These are phyloP conservation scores for Toxotes chatareus DNA, from an alignment of 2,113 vertebrate species.

Conservation along the genomic window DNA sequence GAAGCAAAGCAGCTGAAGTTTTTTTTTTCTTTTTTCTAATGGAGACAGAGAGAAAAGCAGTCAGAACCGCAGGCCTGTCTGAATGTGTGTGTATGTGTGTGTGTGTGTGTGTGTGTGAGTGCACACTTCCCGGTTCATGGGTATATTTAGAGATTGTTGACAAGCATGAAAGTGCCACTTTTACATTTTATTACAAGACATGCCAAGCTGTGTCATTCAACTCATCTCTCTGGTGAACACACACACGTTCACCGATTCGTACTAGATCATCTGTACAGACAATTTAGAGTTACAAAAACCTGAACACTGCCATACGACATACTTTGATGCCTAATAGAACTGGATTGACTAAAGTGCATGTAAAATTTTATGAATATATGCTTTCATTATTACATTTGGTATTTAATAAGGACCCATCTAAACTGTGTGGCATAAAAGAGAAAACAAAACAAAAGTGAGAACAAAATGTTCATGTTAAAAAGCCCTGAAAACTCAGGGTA, in stretches of 20 bases:
- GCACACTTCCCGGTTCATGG: constrained; percentile 57
- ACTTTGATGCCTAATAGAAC: neutral
- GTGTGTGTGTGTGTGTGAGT: neutral
- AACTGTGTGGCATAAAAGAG: neutral
- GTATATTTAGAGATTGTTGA: constrained; percentile 83
- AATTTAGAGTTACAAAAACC: neutral
- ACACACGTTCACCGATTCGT: constrained; percentile 34
- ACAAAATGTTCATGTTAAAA: constrained; percentile 40
- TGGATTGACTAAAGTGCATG: neutral
- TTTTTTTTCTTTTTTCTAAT: constrained; percentile 43
- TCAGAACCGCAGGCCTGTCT: constrained; percentile 52
- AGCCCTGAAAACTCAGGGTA: constrained; percentile 11
- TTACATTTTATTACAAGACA: constrained; percentile 82
- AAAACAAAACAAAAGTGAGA: constrained; percentile 33
- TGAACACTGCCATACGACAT: neutral
- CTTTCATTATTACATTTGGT: neutral
- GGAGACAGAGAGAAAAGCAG: constrained; percentile 66
- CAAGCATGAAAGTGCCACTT: constrained; percentile 83
- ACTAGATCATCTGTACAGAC: constrained; percentile 20
- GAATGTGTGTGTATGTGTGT: constrained; percentile 24
- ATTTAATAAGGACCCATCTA: neutral
- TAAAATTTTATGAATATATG: neutral
- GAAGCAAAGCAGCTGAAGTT: constrained; percentile 48
- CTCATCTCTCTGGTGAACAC: constrained; percentile 59
- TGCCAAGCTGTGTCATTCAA: constrained; percentile 76